Conservation (phyloP, 2,797 vertebrate species). For the Syndactyla subalaris region DNA sequence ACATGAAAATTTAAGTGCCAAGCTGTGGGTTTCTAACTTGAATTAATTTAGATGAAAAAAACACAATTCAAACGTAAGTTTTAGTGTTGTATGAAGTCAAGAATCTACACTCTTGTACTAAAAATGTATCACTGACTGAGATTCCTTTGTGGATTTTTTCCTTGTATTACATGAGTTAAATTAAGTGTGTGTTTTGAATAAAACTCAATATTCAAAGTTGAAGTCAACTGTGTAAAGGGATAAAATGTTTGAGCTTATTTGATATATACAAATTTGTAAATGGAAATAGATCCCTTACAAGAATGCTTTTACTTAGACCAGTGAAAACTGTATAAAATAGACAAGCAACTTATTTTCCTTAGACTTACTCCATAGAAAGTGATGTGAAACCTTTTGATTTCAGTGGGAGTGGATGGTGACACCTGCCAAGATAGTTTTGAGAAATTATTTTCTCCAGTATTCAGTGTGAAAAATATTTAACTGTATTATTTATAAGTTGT, state of each 20-base stretch:
- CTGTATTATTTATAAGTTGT: not conserved
- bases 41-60: not conserved
- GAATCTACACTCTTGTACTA: not conserved
- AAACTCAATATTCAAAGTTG: not conserved
- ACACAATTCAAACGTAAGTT: not conserved
- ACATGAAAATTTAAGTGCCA: not conserved
- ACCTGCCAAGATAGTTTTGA: not conserved
- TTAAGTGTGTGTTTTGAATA: not conserved
- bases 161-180: not conserved
- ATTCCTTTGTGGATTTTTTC: accelerated
- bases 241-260: not conserved
- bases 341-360: not conserved
- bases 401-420: not conserved
- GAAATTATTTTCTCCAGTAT: not conserved
- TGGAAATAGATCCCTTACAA: not conserved
- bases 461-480: not conserved
- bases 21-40: not conserved
- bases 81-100: not conserved
- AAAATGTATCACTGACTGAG: not conserved
- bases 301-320: not conserved
- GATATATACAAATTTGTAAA: not conserved
- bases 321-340: not conserved
- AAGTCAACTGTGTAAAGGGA: not conserved
- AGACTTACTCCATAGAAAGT: not conserved
- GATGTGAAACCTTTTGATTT: not conserved